phyloP scores from a whole-genome alignment of 2,113 vertebrate species.

The Chunga burmeisteri region DNA sequence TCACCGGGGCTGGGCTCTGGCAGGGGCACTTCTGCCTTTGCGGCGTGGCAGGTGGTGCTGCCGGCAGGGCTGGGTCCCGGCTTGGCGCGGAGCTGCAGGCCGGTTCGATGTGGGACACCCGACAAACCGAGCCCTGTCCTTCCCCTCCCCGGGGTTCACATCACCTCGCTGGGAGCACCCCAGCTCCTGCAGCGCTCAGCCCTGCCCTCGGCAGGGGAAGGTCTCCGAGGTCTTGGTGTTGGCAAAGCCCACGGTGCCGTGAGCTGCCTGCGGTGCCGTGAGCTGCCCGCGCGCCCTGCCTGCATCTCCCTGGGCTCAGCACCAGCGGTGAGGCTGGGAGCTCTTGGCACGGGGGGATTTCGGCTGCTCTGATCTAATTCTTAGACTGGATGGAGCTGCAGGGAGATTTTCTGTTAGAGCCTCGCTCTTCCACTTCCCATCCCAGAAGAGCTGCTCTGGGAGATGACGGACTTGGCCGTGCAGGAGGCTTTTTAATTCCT shows the following conservation, averaged over 20 bases:
- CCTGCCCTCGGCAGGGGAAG: not conserved
- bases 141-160: not conserved
- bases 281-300: not conserved
- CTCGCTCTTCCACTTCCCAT: not conserved
- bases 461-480: not conserved
- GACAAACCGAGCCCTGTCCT: accelerated
- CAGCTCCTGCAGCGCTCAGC: accelerated
- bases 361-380: not conserved
- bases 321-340: accelerated
- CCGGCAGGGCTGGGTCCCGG: not conserved
- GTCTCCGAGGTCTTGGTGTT: not conserved
- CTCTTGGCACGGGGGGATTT: not conserved
- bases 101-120: accelerated
- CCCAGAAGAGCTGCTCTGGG: not conserved
- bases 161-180: accelerated
- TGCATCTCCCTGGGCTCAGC: accelerated
- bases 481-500: not conserved
- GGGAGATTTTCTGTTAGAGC: not conserved
- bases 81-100: accelerated
- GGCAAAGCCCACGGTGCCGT: not conserved
- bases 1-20: not conserved
- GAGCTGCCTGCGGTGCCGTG: not conserved
- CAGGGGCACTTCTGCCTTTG: not conserved
- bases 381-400: not conserved
- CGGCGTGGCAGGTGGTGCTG: too few species aligned